Percentiles rank a stretch among this genome's conserved stretches.
Evolutionary conservation across 1,140 invertebrate species (phyloP).

Genomic region (Stenopsyche tienmushanensis): DNA sequence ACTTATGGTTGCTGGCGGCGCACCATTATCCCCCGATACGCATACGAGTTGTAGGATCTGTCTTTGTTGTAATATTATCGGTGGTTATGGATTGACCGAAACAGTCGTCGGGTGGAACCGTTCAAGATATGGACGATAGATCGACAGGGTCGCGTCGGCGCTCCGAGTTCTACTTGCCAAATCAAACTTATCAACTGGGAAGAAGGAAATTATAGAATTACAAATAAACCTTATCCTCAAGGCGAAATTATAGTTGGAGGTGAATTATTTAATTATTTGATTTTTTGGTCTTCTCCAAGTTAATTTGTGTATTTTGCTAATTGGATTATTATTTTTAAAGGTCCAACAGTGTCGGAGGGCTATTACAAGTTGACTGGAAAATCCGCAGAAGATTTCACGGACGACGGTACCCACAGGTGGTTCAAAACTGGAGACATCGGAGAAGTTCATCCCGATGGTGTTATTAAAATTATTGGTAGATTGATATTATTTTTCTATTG

Average conservation of each 20-base stretch:
- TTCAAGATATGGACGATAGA: constrained; percentile 71
- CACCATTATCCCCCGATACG: constrained; percentile 93
- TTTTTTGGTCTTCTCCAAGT: not conserved
- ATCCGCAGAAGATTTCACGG: constrained; percentile 89
- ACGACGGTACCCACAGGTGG: constrained; percentile 69
- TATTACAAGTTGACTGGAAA: constrained; percentile 92
- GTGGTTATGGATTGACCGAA: constrained; percentile 98
- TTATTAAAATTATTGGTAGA: constrained; percentile 94
- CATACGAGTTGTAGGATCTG: constrained; percentile 93
- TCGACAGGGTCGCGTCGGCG: constrained; percentile 80
- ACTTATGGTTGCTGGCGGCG: constrained; percentile 88
- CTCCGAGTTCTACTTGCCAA: constrained; percentile 82
- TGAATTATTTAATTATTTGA: constrained; percentile 2
- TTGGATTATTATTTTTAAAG: constrained; percentile 45
- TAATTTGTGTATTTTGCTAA: constrained; percentile 1
- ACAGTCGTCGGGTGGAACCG: constrained; percentile 87
- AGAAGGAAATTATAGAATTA: constrained; percentile 89
- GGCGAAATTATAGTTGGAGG: constrained; percentile 89
- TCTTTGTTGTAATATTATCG: constrained; percentile 85
- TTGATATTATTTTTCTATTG: constrained; percentile 13
- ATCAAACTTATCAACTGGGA: constrained; percentile 91
- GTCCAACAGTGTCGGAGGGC: constrained; percentile 86
- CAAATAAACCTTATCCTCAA: constrained; percentile 85
- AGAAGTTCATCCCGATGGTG: constrained; percentile 88
- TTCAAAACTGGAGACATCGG: constrained; percentile 97